These are phyloP conservation scores for Halocaridina rubra DNA, from an alignment of 2,888 invertebrate genomes.

Conservation along the genomic window DNA sequence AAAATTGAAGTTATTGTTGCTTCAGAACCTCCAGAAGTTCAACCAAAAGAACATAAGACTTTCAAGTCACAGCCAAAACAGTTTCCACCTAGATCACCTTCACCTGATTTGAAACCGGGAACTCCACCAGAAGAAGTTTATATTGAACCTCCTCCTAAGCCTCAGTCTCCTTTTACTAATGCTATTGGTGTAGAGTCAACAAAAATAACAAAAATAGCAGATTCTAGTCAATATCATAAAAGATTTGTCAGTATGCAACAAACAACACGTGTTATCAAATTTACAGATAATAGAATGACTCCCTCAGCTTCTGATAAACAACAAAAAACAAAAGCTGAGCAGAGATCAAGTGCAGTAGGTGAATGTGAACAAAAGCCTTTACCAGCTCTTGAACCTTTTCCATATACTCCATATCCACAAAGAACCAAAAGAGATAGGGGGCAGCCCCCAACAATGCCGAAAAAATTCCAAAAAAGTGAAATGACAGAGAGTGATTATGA, in stretches of 20 bases:
- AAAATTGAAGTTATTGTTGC: constrained; percentile 9
- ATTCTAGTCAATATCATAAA: constrained; percentile 76
- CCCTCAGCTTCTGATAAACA: constrained; percentile 10
- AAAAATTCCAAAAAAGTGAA: constrained; percentile 76
- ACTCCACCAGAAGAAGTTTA: constrained; percentile 56
- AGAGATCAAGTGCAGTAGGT: background rate
- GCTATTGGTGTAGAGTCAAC: constrained; percentile 75
- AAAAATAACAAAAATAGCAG: constrained; percentile 79
- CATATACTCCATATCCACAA: constrained; percentile 70
- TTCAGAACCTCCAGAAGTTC: constrained; percentile 25
- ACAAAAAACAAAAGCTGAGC: constrained; percentile 11
- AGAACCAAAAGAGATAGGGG: constrained; percentile 66
- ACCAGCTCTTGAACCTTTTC: constrained; percentile 71
- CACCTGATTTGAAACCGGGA: constrained; percentile 53
- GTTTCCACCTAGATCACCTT: constrained; percentile 42
- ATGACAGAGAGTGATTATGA: constrained; percentile 79
- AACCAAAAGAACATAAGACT: constrained; percentile 42
- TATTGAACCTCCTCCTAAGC: constrained; percentile 35
- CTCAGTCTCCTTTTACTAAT: constrained; percentile 42
- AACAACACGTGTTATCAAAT: constrained; percentile 78
- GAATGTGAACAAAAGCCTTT: constrained; percentile 65
- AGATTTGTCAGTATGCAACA: constrained; percentile 76
- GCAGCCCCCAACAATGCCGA: constrained; percentile 74
- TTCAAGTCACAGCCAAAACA: constrained; percentile 38
- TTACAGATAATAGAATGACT: constrained; percentile 65